phyloP scores from a whole-genome alignment of 1,140 invertebrate species.

The Diorhabda carinulata region DNA sequence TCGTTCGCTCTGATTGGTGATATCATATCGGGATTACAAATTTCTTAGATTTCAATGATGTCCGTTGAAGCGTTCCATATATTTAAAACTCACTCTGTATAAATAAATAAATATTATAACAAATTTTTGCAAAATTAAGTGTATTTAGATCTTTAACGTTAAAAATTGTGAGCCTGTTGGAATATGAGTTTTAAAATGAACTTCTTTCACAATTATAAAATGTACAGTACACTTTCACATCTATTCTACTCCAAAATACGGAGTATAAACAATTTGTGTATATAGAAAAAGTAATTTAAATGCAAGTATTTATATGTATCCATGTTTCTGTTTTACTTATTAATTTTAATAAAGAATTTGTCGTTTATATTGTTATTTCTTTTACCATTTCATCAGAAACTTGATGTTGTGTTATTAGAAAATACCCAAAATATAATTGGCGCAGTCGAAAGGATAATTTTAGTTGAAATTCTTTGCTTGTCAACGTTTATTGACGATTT shows the following conservation, averaged over 20 bases:
- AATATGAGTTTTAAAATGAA: constrained; percentile 18
- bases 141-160: constrained; percentile 34
- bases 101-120: neutral
- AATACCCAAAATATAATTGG: too few species aligned
- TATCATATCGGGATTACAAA: too few species aligned
- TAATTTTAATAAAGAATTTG: constrained; percentile 50
- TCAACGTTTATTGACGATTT: too few species aligned
- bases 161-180: constrained; percentile 40
- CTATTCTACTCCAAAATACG: constrained; percentile 36
- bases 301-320: constrained; percentile 45
- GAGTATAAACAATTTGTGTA: constrained; percentile 43
- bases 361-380: constrained; percentile 35
- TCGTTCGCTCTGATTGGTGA: too few species aligned
- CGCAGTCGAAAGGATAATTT: too few species aligned
- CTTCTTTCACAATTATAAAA: constrained; percentile 29
- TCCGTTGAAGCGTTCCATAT: too few species aligned
- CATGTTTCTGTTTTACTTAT: constrained; percentile 50
- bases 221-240: constrained; percentile 29
- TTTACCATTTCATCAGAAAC: neutral
- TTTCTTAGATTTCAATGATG: too few species aligned
- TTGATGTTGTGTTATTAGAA: too few species aligned
- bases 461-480: too few species aligned
- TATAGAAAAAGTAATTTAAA: constrained; percentile 41
- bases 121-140: constrained; percentile 20
- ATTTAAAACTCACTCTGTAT: too few species aligned